Conservation (phyloP, 1,140 invertebrate species). For the Drosophila elegans region DNA sequence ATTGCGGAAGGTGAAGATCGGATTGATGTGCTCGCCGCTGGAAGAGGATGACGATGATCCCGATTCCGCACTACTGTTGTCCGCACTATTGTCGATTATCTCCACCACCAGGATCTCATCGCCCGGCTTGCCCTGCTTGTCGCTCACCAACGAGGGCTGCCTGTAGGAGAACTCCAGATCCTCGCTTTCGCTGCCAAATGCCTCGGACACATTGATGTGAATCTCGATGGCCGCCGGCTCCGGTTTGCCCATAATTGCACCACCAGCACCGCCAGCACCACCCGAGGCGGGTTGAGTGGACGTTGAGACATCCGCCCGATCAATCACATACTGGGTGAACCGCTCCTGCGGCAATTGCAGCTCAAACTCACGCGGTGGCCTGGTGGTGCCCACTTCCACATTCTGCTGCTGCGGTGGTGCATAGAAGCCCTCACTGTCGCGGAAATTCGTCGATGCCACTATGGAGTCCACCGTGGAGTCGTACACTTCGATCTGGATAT, state of each 20-base stretch:
- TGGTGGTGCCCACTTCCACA: conserved; percentile 43
- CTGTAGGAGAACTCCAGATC: conserved; percentile 80
- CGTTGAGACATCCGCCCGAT: conserved; percentile 74
- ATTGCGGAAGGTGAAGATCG: conserved; percentile 63
- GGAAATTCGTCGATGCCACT: conserved; percentile 77
- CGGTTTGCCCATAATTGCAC: conserved; percentile 49
- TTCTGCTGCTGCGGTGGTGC: conserved; percentile 18
- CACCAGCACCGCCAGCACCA: background rate
- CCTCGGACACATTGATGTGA: conserved; percentile 82
- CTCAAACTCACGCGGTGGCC: conserved; percentile 32
- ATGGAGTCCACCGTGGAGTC: conserved; percentile 81
- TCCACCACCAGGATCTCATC: conserved; percentile 83
- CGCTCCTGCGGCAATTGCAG: conserved; percentile 50
- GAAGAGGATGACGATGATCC: conserved; percentile 25
- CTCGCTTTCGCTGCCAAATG: conserved; percentile 76
- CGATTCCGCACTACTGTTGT: conserved; percentile 53
- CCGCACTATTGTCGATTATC: conserved; percentile 70
- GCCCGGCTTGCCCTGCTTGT: conserved; percentile 32
- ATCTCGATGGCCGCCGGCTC: conserved; percentile 82
- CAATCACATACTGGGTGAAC: conserved; percentile 80
- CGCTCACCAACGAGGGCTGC: conserved; percentile 32
- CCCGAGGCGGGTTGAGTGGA: conserved; percentile 67
- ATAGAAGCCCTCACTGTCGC: conserved; percentile 65
- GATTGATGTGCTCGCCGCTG: conserved; percentile 49
- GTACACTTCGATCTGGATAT: conserved; percentile 83